phyloP scores from a whole-genome alignment of 2,888 invertebrate genomes.

The Ditylenchus weischeri region DNA sequence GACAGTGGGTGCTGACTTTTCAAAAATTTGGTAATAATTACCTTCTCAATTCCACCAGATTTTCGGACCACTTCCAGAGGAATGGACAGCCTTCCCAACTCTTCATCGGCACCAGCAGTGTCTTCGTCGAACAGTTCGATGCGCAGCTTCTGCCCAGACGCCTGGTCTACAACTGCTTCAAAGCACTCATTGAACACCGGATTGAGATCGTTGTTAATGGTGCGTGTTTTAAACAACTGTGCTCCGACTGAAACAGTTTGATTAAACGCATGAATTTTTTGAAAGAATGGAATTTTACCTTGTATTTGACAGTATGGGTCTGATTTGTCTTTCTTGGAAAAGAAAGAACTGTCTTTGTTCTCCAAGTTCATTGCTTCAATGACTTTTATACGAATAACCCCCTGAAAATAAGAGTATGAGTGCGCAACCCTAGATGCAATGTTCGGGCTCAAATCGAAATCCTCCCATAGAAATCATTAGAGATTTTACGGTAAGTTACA shows the following conservation, averaged over 20 bases:
- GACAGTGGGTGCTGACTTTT: too few relatives aligned
- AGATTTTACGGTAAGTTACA: too few relatives aligned
- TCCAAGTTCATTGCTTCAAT: conserved; percentile 90
- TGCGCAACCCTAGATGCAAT: too few relatives aligned
- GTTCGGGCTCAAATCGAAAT: too few relatives aligned
- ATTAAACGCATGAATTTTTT: not conserved
- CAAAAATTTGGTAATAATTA: conserved; percentile 10
- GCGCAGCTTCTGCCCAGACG: conserved; percentile 52
- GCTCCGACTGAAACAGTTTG: conserved; percentile 76
- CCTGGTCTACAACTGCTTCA: conserved; percentile 65
- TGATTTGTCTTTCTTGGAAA: conserved; percentile 87
- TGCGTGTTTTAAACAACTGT: conserved; percentile 83
- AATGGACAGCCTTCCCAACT: conserved; percentile 79
- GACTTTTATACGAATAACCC: conserved; percentile 86
- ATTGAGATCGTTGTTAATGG: conserved; percentile 83
- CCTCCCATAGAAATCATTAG: too few relatives aligned
- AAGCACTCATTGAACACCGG: conserved; percentile 97
- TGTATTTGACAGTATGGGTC: conserved; percentile 80
- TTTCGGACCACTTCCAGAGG: conserved; percentile 66
- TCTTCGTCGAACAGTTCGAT: conserved; percentile 87
- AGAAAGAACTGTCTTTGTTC: conserved; percentile 87
- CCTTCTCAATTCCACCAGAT: conserved; percentile 69
- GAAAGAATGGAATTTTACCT: conserved; percentile 33
- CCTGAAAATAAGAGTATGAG: conserved; percentile 65
- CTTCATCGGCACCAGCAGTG: conserved; percentile 83